Evolutionary conservation across 2,888 invertebrate species (phyloP), one percentile per base, ranked within the genome.

Genomic region (Trachelus iudaicus): DNA sequence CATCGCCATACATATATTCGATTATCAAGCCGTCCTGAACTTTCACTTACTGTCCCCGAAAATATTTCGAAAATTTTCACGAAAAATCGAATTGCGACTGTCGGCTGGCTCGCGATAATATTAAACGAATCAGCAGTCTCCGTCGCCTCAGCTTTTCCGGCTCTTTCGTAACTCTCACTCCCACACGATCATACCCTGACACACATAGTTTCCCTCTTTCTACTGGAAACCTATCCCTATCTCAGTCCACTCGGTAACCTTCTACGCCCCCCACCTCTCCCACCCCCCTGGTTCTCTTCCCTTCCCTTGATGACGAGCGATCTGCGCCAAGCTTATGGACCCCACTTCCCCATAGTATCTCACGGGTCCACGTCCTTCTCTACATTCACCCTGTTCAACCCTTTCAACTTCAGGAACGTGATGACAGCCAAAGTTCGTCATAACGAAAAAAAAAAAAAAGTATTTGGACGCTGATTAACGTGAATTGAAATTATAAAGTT

Each of bases 71-170:
- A 76, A 73, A 81, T 74, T 81, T 79, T 37, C 13, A 75, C 75
- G 78, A 77, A 82, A 82, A 81, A 83, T 84, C 81, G 78, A 79
- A 85, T 85, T 85, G 80, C 79, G 73, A 69, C 75, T 81, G 82
- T 83, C 81, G 83, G 37, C 75, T 76, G 77, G 56, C 12, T 23
- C 23, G 71, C 69, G 77, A 77, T 75, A 75, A 75, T 77, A 82
- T 83, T 83, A 84, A 79, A 79, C 79, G 78, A 79, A 84, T 81
- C 81, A 82, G 81, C 81, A 69, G 80, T 76, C 79, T 78, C 77
- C 77, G 81, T 77, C 79, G 80, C 78, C 75, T 75, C 79, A 77
- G 80, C 37, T 37, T 73, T 13, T 69, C 80, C 34, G 23, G 56
- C 31, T 34, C 71, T 33, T 71, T 13, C 31, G 31, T 71, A 33